Base-by-base conservation (phyloP, 2,888 invertebrate species). In the Eumacrocentrus americanus region DNA sequence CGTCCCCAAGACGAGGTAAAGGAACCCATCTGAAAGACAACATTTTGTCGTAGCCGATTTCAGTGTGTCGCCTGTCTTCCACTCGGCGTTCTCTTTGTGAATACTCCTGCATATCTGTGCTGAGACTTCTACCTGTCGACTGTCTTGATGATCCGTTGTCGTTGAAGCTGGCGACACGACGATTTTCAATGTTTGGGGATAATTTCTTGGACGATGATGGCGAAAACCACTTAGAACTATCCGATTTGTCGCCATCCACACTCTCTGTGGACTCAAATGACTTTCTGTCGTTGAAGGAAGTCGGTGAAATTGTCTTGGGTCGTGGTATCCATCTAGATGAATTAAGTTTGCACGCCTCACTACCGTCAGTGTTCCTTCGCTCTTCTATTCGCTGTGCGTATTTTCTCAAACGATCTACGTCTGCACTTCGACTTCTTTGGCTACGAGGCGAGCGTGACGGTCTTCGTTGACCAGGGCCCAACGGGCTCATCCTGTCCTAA, bases 361-460 rank as follows among this genome's bases (percentile, higher is more conserved):
- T 34, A 14, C 67, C 63, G 3, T 78, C 77, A 1, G 78, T 76
- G 57, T 75, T 71, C 35, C 78, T 65, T 14, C 78, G 68, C 7
- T 74, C 71, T 60, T 77, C 78, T 6, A 77, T 72, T 9, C 73
- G 69, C 44, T 74, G 76, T 9, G 72, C 70, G 62, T 76, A 75
- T 54, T 76, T 76, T 52, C 71, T 76, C 40, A 78, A 58, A 23
- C 72, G 71, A 60, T 78, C 78, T 22, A 78, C 73, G 58, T 78
- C 78, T 56, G 74, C 75, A 63, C 75, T 76, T 20, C 77, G 73
- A 58, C 77, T 77, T 61, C 76, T 70, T 29, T 75, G 74, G 60
- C 70, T 74, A 34, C 78, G 74, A 47, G 77, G 69, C n/a, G 63
- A 52, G 11, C 75, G 69, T 12, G 77, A 77, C 22, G 72, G 70